phyloP scores from a whole-genome alignment of 2,113 vertebrate genomes.

The Columba janthina region DNA sequence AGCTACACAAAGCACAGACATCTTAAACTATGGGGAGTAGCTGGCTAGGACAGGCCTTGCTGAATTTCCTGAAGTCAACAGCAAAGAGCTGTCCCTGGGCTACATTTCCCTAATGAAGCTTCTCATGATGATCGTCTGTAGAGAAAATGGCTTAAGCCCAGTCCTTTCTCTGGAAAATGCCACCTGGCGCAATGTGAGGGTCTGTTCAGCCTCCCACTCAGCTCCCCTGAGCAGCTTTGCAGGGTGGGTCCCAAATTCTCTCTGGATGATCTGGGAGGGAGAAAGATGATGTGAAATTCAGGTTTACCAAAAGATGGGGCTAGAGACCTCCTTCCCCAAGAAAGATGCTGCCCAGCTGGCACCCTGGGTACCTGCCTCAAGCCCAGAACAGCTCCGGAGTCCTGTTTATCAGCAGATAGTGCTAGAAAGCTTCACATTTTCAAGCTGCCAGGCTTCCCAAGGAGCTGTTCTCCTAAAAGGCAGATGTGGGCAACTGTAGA shows the following conservation, averaged over 20 bases:
- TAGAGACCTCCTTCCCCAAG: background rate
- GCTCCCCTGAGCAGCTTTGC: background rate
- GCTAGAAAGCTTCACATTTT: background rate
- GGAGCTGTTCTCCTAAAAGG: background rate
- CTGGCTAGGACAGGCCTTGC: background rate
- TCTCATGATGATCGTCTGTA: background rate
- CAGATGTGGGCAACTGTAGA: background rate
- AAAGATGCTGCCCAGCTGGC: background rate
- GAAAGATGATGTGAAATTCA: background rate
- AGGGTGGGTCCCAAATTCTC: background rate
- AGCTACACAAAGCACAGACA: background rate
- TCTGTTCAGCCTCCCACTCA: background rate
- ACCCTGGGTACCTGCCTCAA: background rate
- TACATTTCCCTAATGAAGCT: background rate
- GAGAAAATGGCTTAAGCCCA: background rate
- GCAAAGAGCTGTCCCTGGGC: background rate
- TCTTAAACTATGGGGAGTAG: background rate
- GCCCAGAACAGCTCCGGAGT: background rate
- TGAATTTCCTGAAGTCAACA: background rate
- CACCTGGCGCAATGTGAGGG: background rate
- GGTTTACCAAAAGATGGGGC: constrained; percentile 43
- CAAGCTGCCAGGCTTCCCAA: background rate
- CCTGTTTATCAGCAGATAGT: background rate
- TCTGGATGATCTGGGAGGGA: background rate
- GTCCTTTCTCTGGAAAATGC: background rate